Base-by-base conservation (phyloP, 2,888 invertebrate species). In the Chrysopilus asiliformis region DNA sequence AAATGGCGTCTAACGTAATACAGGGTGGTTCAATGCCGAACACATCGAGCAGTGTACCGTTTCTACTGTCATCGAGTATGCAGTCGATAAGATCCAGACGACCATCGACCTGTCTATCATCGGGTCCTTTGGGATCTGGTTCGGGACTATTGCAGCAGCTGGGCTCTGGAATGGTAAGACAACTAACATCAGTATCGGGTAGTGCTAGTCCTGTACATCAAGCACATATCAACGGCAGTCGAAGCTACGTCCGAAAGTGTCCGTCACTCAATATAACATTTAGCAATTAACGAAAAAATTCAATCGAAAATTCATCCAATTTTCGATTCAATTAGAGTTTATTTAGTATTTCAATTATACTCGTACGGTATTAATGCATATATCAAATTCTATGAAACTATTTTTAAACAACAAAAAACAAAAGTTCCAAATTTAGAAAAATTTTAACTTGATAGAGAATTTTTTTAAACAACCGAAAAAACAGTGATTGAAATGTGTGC, bases 81-180 rank as follows among this genome's bases (percentile, higher is more conserved):
- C 76, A 74, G 66, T 78, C 77, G 54, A 75, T 80, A 60, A 66
- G 78, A 45, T 79, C 83, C 44, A 75, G 84, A 38, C 74, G 83
- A 37, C 75, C 75, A 34, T 77, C 82, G 53, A 68, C 81, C 55
- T 77, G 78, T 53, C 66, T 80, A 47, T 76, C 79, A 56, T 65
- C 70, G 38, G 68, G 70, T 40, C 68, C 68, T 41, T 44, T 64
- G 30, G 72, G 72, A 51, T 76, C 77, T 36, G 79, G 80, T 52
- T 74, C 79, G 45, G 81, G 83, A 46, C 67, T 90, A 43, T 68
- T 90, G 49, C 87, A 89, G 58, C 87, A 89, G 66, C 71, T 90
- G 60, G 85, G 87, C 74, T 79, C 81, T 66, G 87, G 86, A 74
- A 81, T 90, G 84, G 89, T 89, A 83, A 86, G 86, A 73, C 79